phyloP scores from a whole-genome alignment of 2,888 invertebrate species.

The Apantesis nais region DNA sequence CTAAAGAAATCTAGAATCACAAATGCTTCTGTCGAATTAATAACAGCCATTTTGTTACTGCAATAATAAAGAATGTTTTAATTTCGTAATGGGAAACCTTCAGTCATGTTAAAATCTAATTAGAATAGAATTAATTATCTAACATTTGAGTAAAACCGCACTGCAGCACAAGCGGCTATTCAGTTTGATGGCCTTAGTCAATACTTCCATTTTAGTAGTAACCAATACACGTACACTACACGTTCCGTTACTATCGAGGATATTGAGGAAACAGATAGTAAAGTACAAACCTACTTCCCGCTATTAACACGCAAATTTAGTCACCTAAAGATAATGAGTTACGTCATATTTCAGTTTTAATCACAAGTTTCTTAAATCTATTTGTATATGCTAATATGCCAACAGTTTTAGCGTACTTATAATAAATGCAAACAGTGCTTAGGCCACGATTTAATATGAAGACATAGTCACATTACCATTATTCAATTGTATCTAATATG shows the following conservation, averaged over 20 bases:
- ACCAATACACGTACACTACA: neutral
- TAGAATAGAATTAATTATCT: conserved; percentile 16
- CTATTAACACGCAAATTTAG: neutral
- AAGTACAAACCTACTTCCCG: neutral
- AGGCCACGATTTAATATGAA: neutral
- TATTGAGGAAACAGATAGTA: conserved; percentile 5
- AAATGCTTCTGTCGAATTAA: conserved; percentile 10
- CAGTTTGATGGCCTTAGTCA: conserved; percentile 10
- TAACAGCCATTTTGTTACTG: conserved; percentile 2
- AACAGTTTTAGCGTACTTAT: neutral
- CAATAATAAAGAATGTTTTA: conserved; percentile 10
- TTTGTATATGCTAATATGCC: conserved; percentile 2
- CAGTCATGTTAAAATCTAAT: conserved; percentile 19
- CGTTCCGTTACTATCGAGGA: too few species aligned
- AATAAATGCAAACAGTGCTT: conserved; percentile 1
- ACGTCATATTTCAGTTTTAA: conserved; percentile 1
- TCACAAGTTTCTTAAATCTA: neutral
- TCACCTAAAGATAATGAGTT: neutral
- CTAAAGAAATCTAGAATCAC: conserved; percentile 1
- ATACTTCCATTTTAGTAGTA: conserved; percentile 4
- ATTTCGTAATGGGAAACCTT: conserved; percentile 19
- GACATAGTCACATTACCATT: neutral
- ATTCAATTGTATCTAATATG: neutral
- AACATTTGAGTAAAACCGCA: conserved; percentile 16
- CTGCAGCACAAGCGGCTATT: conserved; percentile 13